A percentile compares a stretch with the other conserved stretches of the same genome.
phyloP scores from a whole-genome alignment of 2,888 invertebrate species.

The Crepidodera aurea region DNA sequence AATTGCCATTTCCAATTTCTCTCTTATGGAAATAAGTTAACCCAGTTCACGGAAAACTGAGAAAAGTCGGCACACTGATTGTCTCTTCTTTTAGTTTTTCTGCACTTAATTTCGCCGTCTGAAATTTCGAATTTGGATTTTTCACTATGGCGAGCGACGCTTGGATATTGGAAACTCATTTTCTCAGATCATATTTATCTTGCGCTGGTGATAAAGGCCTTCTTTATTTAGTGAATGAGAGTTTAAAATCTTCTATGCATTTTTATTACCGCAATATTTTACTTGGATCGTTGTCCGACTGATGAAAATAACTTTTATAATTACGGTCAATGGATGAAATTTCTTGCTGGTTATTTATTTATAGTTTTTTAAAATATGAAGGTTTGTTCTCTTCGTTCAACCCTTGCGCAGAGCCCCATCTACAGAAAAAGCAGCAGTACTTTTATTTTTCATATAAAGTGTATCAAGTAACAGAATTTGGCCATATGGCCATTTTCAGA shows the following conservation, averaged over 20 bases:
- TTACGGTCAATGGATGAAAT: too few species aligned
- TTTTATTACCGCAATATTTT: neutral
- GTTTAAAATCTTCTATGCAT: neutral
- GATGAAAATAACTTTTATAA: too few species aligned
- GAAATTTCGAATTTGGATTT: slow-evolving; percentile 14
- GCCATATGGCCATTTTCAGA: too few species aligned
- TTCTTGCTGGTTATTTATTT: too few species aligned
- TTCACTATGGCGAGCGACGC: neutral
- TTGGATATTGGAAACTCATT: slow-evolving; percentile 10
- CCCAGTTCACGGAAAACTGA: slow-evolving; percentile 25
- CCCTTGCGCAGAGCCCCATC: too few species aligned
- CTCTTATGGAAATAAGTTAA: slow-evolving; percentile 36
- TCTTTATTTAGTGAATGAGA: neutral
- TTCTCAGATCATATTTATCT: slow-evolving; percentile 9
- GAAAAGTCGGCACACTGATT: slow-evolving; percentile 21
- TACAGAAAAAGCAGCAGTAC: too few species aligned
- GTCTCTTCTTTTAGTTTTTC: slow-evolving; percentile 17
- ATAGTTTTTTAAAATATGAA: too few species aligned
- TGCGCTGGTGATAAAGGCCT: slow-evolving; percentile 5
- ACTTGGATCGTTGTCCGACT: too few species aligned
- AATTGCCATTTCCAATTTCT: slow-evolving; percentile 33
- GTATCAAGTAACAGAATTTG: too few species aligned
- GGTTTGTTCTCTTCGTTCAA: too few species aligned
- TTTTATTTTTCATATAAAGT: too few species aligned
- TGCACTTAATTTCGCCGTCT: slow-evolving; percentile 19